These are phyloP conservation scores for Leucania comma DNA, from an alignment of 2,888 invertebrate genomes.

Conservation along the genomic window DNA sequence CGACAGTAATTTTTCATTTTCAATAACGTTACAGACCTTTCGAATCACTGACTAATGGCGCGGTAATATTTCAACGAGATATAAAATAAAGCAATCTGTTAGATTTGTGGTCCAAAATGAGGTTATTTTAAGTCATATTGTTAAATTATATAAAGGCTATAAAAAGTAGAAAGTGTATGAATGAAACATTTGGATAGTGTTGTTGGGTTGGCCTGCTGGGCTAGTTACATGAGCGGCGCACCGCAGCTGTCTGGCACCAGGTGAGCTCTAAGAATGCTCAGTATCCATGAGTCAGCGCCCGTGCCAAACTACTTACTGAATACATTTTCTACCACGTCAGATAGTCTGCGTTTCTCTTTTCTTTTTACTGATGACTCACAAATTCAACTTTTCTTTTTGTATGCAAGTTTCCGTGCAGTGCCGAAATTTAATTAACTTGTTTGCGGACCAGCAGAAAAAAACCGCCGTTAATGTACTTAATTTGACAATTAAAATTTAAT, in stretches of 20 bases:
- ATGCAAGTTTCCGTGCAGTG: conserved; percentile 40
- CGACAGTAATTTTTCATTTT: conserved; percentile 64
- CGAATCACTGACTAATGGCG: conserved; percentile 50
- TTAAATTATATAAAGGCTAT: not conserved
- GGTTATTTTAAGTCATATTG: conserved; percentile 10
- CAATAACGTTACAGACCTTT: conserved; percentile 54
- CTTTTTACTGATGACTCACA: conserved; percentile 19
- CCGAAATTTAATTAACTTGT: conserved; percentile 67
- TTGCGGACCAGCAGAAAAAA: conserved; percentile 66
- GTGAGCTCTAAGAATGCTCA: conserved; percentile 72
- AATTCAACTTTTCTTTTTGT: conserved; percentile 31
- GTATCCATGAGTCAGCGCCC: conserved; percentile 77
- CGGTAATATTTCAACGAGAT: conserved; percentile 48
- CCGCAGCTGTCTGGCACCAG: conserved; percentile 80
- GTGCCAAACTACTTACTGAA: conserved; percentile 72
- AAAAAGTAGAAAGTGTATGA: conserved; percentile 12
- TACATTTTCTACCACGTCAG: conserved; percentile 60
- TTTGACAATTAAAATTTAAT: conserved; percentile 80
- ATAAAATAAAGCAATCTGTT: conserved; percentile 45
- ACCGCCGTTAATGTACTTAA: conserved; percentile 72
- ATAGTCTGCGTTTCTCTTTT: conserved; percentile 18
- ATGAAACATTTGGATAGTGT: conserved; percentile 35
- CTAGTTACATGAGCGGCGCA: conserved; percentile 69
- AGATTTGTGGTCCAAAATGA: conserved; percentile 24
- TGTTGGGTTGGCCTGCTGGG: conserved; percentile 52